Conservation (phyloP, 2,113 vertebrate genomes). For the Meriones unguiculatus region DNA sequence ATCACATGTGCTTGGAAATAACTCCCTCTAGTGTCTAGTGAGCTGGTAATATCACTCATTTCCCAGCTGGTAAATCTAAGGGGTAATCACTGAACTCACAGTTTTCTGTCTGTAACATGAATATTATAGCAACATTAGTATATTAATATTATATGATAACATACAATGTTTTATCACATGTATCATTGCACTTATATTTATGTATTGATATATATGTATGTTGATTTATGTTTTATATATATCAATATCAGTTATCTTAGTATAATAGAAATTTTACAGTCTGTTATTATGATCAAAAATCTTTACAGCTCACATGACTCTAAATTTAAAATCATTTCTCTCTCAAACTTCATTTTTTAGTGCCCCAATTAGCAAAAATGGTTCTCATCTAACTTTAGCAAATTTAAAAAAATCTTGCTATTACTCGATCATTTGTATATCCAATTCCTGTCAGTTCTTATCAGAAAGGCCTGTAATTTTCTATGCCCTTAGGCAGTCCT, state of each 20-base stretch:
- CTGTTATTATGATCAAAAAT: background rate
- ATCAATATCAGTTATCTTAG: background rate
- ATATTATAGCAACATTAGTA: background rate
- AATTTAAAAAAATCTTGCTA: background rate
- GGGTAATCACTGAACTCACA: background rate
- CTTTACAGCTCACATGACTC: background rate
- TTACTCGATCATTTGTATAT: background rate
- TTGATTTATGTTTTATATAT: background rate
- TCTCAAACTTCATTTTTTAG: background rate
- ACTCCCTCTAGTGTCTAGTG: background rate
- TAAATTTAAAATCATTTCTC: conserved; percentile 24
- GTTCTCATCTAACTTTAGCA: conserved; percentile 14
- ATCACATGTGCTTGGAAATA: background rate
- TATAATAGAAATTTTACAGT: background rate
- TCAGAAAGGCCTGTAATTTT: background rate
- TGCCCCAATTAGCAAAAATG: background rate
- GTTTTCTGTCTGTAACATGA: conserved; percentile 3
- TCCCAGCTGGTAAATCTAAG: background rate
- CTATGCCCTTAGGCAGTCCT: background rate
- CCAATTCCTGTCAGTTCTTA: background rate
- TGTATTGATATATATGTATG: background rate
- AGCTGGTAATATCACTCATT: background rate
- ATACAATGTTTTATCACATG: background rate
- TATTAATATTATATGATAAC: background rate
- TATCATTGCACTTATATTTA: background rate